Evolutionary conservation across 2,888 invertebrate genomes (phyloP), one percentile per base, ranked within the genome.

Genomic region (Aelia acuminata): DNA sequence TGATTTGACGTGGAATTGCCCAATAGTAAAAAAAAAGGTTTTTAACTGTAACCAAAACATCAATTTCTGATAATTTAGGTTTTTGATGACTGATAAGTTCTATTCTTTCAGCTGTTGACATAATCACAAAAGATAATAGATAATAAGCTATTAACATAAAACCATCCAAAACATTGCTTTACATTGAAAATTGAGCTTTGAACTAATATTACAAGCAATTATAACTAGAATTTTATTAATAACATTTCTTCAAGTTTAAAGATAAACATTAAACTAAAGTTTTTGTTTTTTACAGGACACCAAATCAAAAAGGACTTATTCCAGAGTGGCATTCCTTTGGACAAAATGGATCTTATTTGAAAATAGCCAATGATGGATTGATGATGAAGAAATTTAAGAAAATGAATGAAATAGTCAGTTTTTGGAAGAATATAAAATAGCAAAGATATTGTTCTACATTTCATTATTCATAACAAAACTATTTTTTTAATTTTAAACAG

Each of bases 361-460:
- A 80, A 43, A 80, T 80, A 43, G 11, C 80, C 0, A 80, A 80
- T 15, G 15, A 80, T 47, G 80, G 80, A 80, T 80, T 80, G n/a
- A n/a, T 7, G 7, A 80, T 80, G 43, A 80, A 80, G 43, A 43
- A 80, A 47, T 80, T 43, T 80, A 47, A 80, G 43, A 80, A 80
- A 39, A 43, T 80, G n/a, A n/a, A n/a, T 43, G 43, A 39, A 43
- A 80, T 80, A 4, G 3, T 80, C 20, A n/a, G 43, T 22, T 80
- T 80, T 43, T 80, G 80, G 80, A 80, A 80, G 43, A 10, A 43
- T 47, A 80, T 80, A 43, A 80, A n/a, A 80, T 80, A 80, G 43
- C 26, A 70, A 5, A 15, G 13, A 35, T 31, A 70, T 35, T 35
- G 2, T 8, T 35, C 63, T 35, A 35, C 31, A 35, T 5, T 5